A percentile compares a stretch with the other conserved stretches of the same genome.
Evolutionary conservation across 2,797 vertebrate species (phyloP).

Genomic region (Bovichtus variegatus): DNA sequence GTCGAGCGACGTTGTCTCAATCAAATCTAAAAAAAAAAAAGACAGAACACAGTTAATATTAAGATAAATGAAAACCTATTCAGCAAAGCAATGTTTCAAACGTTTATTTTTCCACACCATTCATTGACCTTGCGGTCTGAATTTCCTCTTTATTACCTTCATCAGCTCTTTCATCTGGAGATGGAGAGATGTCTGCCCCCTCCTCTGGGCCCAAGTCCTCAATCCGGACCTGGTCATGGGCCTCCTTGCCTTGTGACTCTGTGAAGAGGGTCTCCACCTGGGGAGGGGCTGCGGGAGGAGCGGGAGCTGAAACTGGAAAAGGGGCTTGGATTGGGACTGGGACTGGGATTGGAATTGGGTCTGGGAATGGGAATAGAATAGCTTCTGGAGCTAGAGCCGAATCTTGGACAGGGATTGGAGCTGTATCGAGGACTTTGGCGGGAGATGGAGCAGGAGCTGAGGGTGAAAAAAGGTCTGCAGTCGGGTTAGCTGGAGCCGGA

Average conservation of each 20-base stretch:
- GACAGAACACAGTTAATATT: neutral
- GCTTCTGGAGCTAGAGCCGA: neutral
- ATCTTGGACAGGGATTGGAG: constrained; percentile 13
- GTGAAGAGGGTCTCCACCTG: constrained; percentile 46
- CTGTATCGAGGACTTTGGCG: neutral
- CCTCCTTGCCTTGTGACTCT: constrained; percentile 46
- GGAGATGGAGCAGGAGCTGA: constrained; percentile 11
- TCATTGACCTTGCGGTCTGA: neutral
- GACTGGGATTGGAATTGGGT: constrained; percentile 8
- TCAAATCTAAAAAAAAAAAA: constrained; percentile 78
- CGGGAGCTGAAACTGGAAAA: constrained; percentile 23
- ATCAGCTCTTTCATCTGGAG: constrained; percentile 47
- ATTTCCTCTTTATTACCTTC: constrained; percentile 74
- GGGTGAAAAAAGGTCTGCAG: constrained; percentile 16
- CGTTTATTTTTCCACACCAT: neutral
- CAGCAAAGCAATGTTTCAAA: neutral
- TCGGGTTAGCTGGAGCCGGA: constrained; percentile 10
- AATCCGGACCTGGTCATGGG: constrained; percentile 70
- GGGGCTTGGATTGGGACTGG: constrained; percentile 21
- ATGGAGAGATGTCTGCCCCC: constrained; percentile 44
- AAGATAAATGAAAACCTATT: neutral
- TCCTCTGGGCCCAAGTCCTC: constrained; percentile 81
- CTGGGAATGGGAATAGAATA: constrained; percentile 3
- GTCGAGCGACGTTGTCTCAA: constrained; percentile 56
- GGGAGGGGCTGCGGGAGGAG: constrained; percentile 9